phyloP scores from a whole-genome alignment of 92 coral and sea anemone genomes.

The Nematostella vectensis region DNA sequence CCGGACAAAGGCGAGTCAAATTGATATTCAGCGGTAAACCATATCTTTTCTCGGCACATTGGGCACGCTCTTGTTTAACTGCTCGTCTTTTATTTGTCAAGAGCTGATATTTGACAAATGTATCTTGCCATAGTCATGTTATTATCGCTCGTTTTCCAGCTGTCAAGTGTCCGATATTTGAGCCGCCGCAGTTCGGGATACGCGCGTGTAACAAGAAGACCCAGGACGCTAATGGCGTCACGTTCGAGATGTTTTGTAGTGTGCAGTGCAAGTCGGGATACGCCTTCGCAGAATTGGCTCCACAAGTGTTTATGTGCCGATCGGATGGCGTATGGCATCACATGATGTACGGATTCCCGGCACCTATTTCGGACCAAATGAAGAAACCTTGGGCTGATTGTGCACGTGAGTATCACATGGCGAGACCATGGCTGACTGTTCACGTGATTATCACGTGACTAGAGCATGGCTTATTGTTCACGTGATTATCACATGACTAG shows the following conservation, averaged over 20 bases:
- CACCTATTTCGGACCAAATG: constrained; percentile 26
- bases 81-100: no score
- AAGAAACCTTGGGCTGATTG: constrained; percentile 95
- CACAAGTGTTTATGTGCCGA: constrained; percentile 53
- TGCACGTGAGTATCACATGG: constrained; percentile 49
- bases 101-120: no score
- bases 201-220: constrained; percentile 73
- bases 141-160: no score
- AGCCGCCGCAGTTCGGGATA: constrained; percentile 66
- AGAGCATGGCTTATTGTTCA: background rate
- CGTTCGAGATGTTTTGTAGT: constrained; percentile 72
- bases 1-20: no score
- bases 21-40: no score
- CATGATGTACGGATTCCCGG: constrained; percentile 24
- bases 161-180: constrained; percentile 66
- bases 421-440: background rate
- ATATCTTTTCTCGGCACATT: no score
- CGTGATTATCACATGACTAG: background rate
- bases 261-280: constrained; percentile 75
- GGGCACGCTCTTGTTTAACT: no score
- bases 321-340: constrained; percentile 73
- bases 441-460: background rate
- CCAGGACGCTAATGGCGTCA: constrained; percentile 35
- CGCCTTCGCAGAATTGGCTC: constrained; percentile 54
- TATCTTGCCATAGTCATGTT: no score